Base-by-base conservation (phyloP, 2,888 invertebrate species). In the Rhorus exstirpatorius region DNA sequence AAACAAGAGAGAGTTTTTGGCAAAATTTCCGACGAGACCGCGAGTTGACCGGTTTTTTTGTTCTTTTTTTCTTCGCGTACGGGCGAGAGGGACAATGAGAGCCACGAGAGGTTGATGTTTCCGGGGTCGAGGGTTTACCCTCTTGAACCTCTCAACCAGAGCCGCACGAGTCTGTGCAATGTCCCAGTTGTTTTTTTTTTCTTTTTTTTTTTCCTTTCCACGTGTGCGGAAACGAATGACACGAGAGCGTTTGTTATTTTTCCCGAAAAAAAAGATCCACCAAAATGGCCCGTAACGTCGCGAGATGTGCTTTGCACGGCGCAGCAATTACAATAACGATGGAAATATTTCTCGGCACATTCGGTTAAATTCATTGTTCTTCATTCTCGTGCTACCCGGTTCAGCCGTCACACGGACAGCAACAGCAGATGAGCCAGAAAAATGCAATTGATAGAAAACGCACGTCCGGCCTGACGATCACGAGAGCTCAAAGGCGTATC, bases 401-500 rank as follows among this genome's bases (percentile, higher is more conserved):
- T 70, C 70, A 86, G 85, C 85, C 85, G 58, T 79, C 83, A 41
- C 83, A 85, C 70, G 79, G 77, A 26, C 83, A 83, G 58, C 86
- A 83, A 78, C 77, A 75, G 46, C 71, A 77, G 58, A 46, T 46
- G 60, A 72, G 77, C 35, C 77, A 81, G 61, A 81, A 72, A 77
- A 81, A 72, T 68, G 58, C 65, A 24, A 49, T 82, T n/a, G 92
- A 92, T 46, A 87, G 90, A 80, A 88, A 89, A 86, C 90, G 91
- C 65, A 86, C 86, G 60, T 83, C 87, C 26, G 89, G 88, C 19
- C 53, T 77, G 12, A 81, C 77, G 17, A 84, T 90, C 65, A 89
- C 88, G 85, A 90, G 90, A 68, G 89, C 87, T 65, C 92, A 92
- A 79, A 87, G 91, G 79, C 89, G 90, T 31, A 88, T 89, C 74